A percentile compares a stretch with the other conserved stretches of the same genome.
Conservation (phyloP, 2,888 invertebrate species). For the Drosophila cognata region DNA sequence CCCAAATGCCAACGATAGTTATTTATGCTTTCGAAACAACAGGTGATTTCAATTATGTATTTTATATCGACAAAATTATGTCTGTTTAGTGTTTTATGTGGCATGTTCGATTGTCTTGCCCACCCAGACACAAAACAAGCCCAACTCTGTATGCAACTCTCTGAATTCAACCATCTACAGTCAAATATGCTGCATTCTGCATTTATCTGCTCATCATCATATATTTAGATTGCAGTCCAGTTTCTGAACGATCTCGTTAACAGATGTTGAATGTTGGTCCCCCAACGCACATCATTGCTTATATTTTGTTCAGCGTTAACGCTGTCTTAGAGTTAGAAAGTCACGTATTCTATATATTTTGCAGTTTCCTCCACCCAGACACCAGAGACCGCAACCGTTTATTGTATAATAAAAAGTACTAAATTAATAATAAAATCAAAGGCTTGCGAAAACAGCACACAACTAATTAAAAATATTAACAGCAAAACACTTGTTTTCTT, state of each 20-base stretch:
- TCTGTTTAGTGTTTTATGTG: conserved; percentile 66
- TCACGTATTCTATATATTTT: background rate
- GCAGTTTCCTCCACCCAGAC: conserved; percentile 8
- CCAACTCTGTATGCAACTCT: conserved; percentile 31
- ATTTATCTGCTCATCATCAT: conserved; percentile 28
- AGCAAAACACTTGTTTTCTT: conserved; percentile 29
- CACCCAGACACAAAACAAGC: conserved; percentile 55
- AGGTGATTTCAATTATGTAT: conserved; percentile 72
- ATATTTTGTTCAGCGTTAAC: conserved; percentile 14
- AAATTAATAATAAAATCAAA: conserved; percentile 33
- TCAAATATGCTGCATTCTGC: conserved; percentile 17
- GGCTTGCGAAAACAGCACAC: conserved; percentile 65
- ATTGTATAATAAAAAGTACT: conserved; percentile 27
- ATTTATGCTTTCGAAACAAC: conserved; percentile 72
- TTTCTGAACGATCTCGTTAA: conserved; percentile 38
- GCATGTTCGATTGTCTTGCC: conserved; percentile 71
- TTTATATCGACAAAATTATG: conserved; percentile 36
- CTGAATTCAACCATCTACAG: conserved; percentile 26
- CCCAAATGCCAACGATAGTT: conserved; percentile 69
- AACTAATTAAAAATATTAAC: conserved; percentile 39
- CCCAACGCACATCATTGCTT: conserved; percentile 18
- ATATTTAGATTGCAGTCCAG: conserved; percentile 23
- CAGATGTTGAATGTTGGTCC: conserved; percentile 40
- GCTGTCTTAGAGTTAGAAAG: conserved; percentile 8
- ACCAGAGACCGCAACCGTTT: conserved; percentile 17